These are phyloP conservation scores for Xiphophorus hellerii DNA, from an alignment of 2,113 vertebrate species.

Conservation along the genomic window DNA sequence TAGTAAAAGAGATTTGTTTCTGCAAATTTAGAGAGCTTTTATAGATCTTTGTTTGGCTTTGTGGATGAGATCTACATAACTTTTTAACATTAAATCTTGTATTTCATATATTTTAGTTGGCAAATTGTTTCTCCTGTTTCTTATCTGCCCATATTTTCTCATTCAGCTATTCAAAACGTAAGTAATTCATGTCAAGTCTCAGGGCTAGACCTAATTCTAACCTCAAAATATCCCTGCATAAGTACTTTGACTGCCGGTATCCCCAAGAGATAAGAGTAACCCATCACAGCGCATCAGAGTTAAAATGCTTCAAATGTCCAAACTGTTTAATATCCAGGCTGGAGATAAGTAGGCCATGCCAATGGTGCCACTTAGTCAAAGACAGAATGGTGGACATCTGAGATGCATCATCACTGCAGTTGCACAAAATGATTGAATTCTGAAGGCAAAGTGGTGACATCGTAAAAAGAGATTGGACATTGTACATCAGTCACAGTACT, in stretches of 20 bases:
- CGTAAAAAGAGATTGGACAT: constrained; percentile 56
- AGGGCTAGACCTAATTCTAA: constrained; percentile 8
- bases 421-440: constrained; percentile 74
- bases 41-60: background rate
- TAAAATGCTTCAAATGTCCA: constrained; percentile 68
- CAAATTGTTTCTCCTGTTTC: background rate
- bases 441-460: constrained; percentile 65
- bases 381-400: constrained; percentile 51
- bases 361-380: constrained; percentile 47
- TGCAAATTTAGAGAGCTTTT: background rate
- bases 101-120: background rate
- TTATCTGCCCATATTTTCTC: background rate
- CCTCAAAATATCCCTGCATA: constrained; percentile 31
- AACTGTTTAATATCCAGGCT: constrained; percentile 59
- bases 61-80: background rate
- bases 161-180: constrained; percentile 15
- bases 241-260: constrained; percentile 35
- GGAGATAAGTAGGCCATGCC: constrained; percentile 41
- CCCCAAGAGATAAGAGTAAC: constrained; percentile 52
- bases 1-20: background rate
- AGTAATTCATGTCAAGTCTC: constrained; percentile 22
- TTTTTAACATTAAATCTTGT: background rate
- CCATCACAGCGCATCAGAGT: constrained; percentile 64
- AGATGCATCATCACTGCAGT: constrained; percentile 52
- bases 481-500: constrained; percentile 58